Conservation (phyloP, 2,113 vertebrate genomes). For the Odocoileus virginianus region DNA sequence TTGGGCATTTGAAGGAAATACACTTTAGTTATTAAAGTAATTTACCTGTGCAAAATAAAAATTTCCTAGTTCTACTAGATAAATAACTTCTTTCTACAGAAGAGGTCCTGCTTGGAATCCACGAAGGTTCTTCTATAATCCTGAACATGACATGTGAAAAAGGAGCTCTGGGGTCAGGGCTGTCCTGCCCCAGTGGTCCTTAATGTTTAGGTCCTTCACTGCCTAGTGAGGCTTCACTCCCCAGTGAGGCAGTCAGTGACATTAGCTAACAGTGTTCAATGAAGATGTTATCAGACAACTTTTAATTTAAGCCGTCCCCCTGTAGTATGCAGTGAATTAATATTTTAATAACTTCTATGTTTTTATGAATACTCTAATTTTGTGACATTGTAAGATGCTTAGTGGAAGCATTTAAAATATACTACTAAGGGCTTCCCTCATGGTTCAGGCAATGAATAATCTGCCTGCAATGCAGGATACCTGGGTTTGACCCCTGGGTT, state of each 20-base stretch:
- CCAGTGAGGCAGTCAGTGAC: not conserved
- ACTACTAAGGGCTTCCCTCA: not conserved
- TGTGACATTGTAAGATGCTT: not conserved
- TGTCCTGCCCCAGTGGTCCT: not conserved
- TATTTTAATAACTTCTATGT: not conserved
- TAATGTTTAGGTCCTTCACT: not conserved
- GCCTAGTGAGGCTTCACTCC: not conserved
- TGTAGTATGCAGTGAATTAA: not conserved
- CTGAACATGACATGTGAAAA: not conserved
- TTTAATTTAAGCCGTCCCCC: not conserved
- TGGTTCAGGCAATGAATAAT: not conserved
- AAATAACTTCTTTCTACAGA: not conserved
- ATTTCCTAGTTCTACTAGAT: not conserved
- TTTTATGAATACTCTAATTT: not conserved
- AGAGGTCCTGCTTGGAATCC: not conserved
- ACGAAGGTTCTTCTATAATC: not conserved
- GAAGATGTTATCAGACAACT: not conserved
- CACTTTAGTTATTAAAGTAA: not conserved
- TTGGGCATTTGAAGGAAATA: not conserved
- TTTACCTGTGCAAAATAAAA: not conserved
- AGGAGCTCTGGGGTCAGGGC: no score
- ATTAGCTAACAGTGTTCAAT: not conserved
- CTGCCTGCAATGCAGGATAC: not conserved
- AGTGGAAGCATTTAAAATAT: not conserved
- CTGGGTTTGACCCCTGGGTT: not conserved